Base-by-base conservation (phyloP, 2,797 vertebrate species). In the Spinus olivaceus region DNA sequence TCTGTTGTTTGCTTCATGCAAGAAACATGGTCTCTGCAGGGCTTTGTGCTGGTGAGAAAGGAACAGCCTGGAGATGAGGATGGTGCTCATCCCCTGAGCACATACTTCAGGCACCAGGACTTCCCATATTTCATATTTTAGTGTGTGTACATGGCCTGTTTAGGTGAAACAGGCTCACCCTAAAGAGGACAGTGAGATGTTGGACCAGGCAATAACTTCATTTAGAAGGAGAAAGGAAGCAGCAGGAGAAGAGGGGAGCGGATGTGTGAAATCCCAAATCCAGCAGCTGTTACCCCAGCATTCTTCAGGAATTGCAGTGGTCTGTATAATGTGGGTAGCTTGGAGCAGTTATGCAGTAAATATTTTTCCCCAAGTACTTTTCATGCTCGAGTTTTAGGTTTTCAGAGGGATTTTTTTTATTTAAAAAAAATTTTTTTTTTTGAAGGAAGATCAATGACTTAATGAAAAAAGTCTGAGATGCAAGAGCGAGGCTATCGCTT, bases 391-490 rank as follows among this genome's bases (percentile, higher is more conserved):
- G 51, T 83, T 95, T 96, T 93, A 91, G 74, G 61, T 91, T 95
- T 96, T 95, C 92, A 82, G 94, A 92, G 81, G 88, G 74, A 81
- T 76, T 70, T 89, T 82, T 85, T 95, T 86, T 57, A 87, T 95
- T 93, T 12, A 78, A 95, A 82, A 80, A 44, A 8, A 2, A 32
- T 51, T 95, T 96, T 94, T 90, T 91, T 88, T 96, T 88, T 96
- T 94, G 72, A 97, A 97, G 90, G 95, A 94, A 97, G 94, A 97
- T 96, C 94, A 94, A 95, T 85, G 70, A 78, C 84, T 96, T 98
- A 97, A 97, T 97, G 97, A 96, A 86, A 97, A 97, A 97, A 97
- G 95, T 91, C 97, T 97, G 98, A 97, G 96, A 95, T 66, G 94
- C 90, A 94, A 94, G 86, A 97, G 93, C 41, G n/a, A 86, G 95